Base-by-base conservation (phyloP, 2,113 vertebrate species). In the Daphoenositta chrysoptera region DNA sequence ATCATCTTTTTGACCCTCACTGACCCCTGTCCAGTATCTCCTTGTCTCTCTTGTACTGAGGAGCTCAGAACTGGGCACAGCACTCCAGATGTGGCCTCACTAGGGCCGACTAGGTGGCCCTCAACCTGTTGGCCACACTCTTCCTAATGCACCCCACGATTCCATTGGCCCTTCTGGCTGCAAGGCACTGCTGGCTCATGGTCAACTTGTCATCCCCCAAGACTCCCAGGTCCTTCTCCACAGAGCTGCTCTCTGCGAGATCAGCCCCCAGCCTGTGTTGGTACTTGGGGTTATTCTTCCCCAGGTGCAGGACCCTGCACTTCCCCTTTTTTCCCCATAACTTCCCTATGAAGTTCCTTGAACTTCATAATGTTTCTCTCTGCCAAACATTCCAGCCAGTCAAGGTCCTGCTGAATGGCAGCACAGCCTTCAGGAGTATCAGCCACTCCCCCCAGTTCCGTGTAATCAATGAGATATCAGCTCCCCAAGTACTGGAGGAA, bases 371-470 rank as follows among this genome's bases (percentile, higher is more conserved):
- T 10, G 15, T 39, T 73, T 51, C 15, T 45, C 37, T 35, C 39
- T 53, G 39, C 20, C 53, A 58, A 47, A 30, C 50, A n/a, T 45
- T 40, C 20, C 39, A 53, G 24, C 24, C 16, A 26, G 0, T 47
- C n/a, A 15, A 31, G 30, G 70, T 18, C 39, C 24, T 2, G 2
- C 39, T 75, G 45, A 73, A 82, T 1, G 4, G 23, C 53, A 89
- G 69, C 24, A 22, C 20, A 68, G n/a, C 24, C 47, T 54, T 60
- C 40, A 54, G 45, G 47, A 24, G n/a, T 19, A 31, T 27, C 1
- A 1, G n/a, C 47, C 39, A 35, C 39, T 27, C 13, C 3, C 6
- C 4, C 20, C 30, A 15, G 20, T 26, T 31, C 48, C 0, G 1
- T 27, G 48, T 22, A 17, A 27, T 27, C 61, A 35, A 1, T 21